Conservation (phyloP, 30 jellyfish, hydroid and myxozoan species). For the Catostylus mosaicus region DNA sequence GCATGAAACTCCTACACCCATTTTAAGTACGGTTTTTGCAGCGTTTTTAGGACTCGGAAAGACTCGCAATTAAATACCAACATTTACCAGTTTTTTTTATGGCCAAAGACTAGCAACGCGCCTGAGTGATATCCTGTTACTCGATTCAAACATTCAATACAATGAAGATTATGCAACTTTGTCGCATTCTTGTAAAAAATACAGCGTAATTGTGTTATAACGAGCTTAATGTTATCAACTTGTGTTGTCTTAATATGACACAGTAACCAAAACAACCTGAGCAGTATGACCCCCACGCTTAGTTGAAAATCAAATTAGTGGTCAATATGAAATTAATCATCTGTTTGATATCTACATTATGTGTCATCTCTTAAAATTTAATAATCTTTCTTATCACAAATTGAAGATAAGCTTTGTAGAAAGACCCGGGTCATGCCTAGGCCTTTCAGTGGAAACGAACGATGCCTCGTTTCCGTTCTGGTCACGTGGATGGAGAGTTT, state of each 20-base stretch:
- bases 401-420: background rate
- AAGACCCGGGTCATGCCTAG: slow-evolving; percentile 9
- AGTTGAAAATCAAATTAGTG: slow-evolving; percentile 35
- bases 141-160: too few relatives aligned
- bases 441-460: background rate
- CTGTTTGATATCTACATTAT: slow-evolving; percentile 15
- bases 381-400: background rate
- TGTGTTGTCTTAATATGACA: slow-evolving; percentile 5
- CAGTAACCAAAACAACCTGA: slow-evolving; percentile 15
- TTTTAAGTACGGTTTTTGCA: too few relatives aligned
- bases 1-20: too few relatives aligned
- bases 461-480: background rate
- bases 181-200: background rate
- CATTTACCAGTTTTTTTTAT: too few relatives aligned
- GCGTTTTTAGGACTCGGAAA: too few relatives aligned
- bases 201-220: background rate
- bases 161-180: too few relatives aligned
- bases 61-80: too few relatives aligned
- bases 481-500: too few relatives aligned
- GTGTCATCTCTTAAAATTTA: slow-evolving; percentile 12
- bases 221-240: background rate
- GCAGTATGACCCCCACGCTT: slow-evolving; percentile 25
- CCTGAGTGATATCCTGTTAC: too few relatives aligned
- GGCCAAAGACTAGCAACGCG: too few relatives aligned
- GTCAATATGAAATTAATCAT: slow-evolving; percentile 19